These are phyloP conservation scores for Hermodice carunculata DNA, from an alignment of 2,888 invertebrate species.

Conservation along the genomic window DNA sequence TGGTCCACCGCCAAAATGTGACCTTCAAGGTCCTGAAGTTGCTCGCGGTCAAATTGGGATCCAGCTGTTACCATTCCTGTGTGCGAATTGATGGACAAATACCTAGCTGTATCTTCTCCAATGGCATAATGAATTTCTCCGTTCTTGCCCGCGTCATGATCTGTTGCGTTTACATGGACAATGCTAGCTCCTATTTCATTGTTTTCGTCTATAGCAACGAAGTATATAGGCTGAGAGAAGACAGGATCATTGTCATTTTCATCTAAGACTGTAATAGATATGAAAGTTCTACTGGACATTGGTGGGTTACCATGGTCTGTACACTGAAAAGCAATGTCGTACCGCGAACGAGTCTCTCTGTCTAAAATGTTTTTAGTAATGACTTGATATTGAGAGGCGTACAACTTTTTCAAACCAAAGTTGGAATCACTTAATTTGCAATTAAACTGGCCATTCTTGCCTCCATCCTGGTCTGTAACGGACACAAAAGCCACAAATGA, in stretches of 20 bases:
- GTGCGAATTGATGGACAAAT: conserved; percentile 72
- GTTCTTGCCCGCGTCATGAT: conserved; percentile 51
- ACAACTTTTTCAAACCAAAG: conserved; percentile 12
- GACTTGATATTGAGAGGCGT: conserved; percentile 72
- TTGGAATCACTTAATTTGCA: conserved; percentile 10
- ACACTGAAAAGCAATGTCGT: conserved; percentile 12
- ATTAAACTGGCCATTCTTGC: conserved; percentile 17
- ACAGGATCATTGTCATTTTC: conserved; percentile 21
- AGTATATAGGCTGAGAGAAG: conserved; percentile 13
- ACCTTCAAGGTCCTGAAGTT: conserved; percentile 29
- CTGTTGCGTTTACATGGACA: conserved; percentile 29
- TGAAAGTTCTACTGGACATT: not conserved
- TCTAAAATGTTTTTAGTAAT: conserved; percentile 17
- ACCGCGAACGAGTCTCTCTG: conserved; percentile 8
- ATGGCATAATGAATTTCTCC: conserved; percentile 39
- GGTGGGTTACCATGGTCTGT: conserved; percentile 17
- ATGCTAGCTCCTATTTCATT: conserved; percentile 4
- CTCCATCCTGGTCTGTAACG: conserved; percentile 23
- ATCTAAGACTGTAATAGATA: conserved; percentile 15
- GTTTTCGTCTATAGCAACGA: conserved; percentile 12
- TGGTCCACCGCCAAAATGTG: conserved; percentile 58
- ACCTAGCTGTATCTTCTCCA: conserved; percentile 25
- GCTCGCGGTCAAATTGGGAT: conserved; percentile 89
- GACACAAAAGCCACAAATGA: conserved; percentile 34
- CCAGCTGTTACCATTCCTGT: conserved; percentile 86